These are phyloP conservation scores for Tachysurus vachellii DNA, from an alignment of 2,113 vertebrate species.

Conservation along the genomic window DNA sequence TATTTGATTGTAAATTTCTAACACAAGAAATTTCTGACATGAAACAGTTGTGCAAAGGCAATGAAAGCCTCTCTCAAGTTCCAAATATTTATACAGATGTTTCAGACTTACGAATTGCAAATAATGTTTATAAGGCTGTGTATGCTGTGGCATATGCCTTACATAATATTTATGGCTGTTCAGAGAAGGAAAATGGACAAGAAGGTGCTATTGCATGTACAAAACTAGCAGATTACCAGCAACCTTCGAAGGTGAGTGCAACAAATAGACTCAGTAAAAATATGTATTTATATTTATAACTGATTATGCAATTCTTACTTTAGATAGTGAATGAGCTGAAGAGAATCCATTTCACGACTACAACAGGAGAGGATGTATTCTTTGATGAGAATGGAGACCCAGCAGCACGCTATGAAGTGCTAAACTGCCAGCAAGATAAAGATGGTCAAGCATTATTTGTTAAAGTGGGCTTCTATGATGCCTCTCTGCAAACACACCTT, in stretches of 20 bases:
- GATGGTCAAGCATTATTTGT: constrained; percentile 52
- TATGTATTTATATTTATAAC: not conserved
- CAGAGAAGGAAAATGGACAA: not conserved
- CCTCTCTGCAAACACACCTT: constrained; percentile 46
- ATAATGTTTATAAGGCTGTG: constrained; percentile 62
- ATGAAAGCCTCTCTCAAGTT: constrained; percentile 49
- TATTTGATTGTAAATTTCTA: constrained; percentile 52
- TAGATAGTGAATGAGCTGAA: constrained; percentile 53
- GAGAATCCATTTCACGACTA: constrained; percentile 47
- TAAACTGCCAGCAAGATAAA: constrained; percentile 57
- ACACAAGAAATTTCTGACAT: not conserved
- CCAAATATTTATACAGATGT: constrained; percentile 60
- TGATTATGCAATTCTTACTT: not conserved
- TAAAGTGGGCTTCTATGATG: constrained; percentile 58
- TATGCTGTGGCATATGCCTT: constrained; percentile 59
- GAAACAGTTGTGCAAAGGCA: constrained; percentile 42
- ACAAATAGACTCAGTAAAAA: constrained; percentile 37
- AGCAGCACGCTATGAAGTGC: constrained; percentile 55
- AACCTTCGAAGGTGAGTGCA: constrained; percentile 17
- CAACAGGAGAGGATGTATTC: constrained; percentile 49
- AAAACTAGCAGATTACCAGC: constrained; percentile 22
- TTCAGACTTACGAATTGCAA: constrained; percentile 57
- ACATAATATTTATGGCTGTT: constrained; percentile 45
- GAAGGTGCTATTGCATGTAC: constrained; percentile 22
- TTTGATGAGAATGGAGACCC: constrained; percentile 63